phyloP scores from a whole-genome alignment of 2,888 invertebrate species.

The Oxytorus armatus region DNA sequence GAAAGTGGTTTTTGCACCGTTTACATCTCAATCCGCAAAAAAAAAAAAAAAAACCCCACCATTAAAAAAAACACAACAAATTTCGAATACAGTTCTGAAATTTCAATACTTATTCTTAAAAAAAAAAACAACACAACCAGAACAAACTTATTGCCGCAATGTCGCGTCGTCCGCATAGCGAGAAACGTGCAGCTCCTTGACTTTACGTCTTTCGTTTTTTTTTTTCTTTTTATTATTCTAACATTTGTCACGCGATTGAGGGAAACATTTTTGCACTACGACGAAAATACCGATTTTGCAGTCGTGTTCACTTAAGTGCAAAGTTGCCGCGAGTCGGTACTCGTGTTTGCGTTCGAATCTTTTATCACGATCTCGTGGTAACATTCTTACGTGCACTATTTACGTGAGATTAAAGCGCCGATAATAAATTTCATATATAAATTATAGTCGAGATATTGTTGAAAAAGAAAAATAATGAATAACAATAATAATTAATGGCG shows the following conservation, averaged over 20 bases:
- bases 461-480: constrained; percentile 13
- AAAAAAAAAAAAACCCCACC: background rate
- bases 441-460: constrained; percentile 30
- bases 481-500: constrained; percentile 28
- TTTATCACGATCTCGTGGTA: constrained; percentile 55
- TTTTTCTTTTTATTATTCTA: background rate
- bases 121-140: background rate
- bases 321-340: constrained; percentile 18
- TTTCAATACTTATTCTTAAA: too few relatives aligned
- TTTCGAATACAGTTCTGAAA: too few relatives aligned
- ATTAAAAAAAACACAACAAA: background rate
- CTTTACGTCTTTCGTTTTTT: background rate
- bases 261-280: constrained; percentile 4
- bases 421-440: constrained; percentile 49
- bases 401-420: constrained; percentile 41
- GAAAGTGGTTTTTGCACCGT: constrained; percentile 43
- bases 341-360: constrained; percentile 27
- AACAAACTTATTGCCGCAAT: constrained; percentile 37
- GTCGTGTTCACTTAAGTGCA: constrained; percentile 12
- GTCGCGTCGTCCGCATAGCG: constrained; percentile 49
- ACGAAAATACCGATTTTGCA: constrained; percentile 18
- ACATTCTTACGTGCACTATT: constrained; percentile 55
- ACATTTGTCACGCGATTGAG: constrained; percentile 31
- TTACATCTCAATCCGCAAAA: constrained; percentile 26
- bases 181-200: constrained; percentile 20